Conservation (phyloP, 37 sponge, comb jelly and placozoan species). For the Sycon ciliatum region DNA sequence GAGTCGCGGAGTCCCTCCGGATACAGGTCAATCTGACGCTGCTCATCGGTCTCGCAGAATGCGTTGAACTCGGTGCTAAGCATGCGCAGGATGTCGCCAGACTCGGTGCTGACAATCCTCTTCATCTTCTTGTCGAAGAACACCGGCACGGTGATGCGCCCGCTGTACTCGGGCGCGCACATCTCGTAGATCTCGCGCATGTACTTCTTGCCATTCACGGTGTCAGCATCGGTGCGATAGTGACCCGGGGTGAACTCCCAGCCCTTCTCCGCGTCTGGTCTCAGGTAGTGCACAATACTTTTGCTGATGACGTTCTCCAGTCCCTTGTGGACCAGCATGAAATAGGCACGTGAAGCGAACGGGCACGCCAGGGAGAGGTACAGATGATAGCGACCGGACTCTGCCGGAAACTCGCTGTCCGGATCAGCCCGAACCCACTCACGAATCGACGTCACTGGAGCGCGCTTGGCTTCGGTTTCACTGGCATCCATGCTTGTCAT, state of each 20-base stretch:
- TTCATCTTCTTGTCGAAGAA: slow-evolving; percentile 15
- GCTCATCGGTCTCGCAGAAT: neutral
- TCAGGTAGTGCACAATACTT: neutral
- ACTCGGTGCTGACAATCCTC: slow-evolving; percentile 11
- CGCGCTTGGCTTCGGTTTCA: too few relatives aligned
- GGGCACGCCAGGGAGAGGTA: slow-evolving; percentile 12
- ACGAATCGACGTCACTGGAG: too few relatives aligned
- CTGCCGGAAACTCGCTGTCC: too few relatives aligned
- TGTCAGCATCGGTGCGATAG: neutral
- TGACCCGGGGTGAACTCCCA: neutral
- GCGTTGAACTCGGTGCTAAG: neutral
- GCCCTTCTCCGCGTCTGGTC: neutral
- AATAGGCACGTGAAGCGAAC: slow-evolving; percentile 3
- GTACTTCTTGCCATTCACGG: neutral
- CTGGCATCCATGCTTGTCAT: too few relatives aligned
- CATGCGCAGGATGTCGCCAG: slow-evolving; percentile 12
- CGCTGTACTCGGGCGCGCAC: neutral
- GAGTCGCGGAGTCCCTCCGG: neutral
- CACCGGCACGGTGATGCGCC: slow-evolving; percentile 1
- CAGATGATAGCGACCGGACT: slow-evolving; percentile 19
- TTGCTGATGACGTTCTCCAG: slow-evolving; percentile 11
- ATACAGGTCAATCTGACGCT: slow-evolving; percentile 2
- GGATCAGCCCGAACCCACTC: too few relatives aligned
- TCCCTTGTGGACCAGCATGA: neutral
- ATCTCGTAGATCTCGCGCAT: neutral